Base-by-base conservation (phyloP, 2,797 vertebrate species). In the Amazonetta brasiliensis region DNA sequence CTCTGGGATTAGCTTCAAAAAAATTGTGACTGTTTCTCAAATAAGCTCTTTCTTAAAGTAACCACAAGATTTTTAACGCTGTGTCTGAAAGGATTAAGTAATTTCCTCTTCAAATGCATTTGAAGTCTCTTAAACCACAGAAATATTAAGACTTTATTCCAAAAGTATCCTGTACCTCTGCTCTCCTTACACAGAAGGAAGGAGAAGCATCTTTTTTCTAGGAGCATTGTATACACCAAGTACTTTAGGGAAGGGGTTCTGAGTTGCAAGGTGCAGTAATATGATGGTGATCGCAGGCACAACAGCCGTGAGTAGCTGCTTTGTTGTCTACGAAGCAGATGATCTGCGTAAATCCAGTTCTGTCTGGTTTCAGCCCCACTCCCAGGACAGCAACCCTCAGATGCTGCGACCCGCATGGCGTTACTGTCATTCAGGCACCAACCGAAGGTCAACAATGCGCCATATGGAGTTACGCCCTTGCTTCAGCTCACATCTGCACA, bases 391-490 rank as follows among this genome's bases (percentile, higher is more conserved):
- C 81, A 84, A 64, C 46, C 62, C 89, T 92, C 79, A 33, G 94
- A 62, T 7, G 84, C 68, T 20, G 69, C 39, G 72, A 88, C 93
- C 91, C 2, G 1, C 77, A 26, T 80, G 3, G 68, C 93, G 41
- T 94, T 94, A 48, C 93, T 58, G 93, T 88, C 95, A 94, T 97
- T 97, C 93, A 97, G 89, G 72, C 92, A 84, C 94, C 94, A 95
- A 96, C 92, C 9, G 94, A 96, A 94, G 96, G 90, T 82, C 94
- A 96, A 96, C 95, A 23, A 21, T 7, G 75, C 9, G 76, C 96
- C 97, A 98, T 97, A 98, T 97, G 97, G 97, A 94, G 90, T 23
- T 91, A 96, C 90, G 80, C 84, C 95, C 95, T 96, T 94, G 76
- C 98, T 98, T 95, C 97, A 93, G 93, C 89, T 95, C 96, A 95